Conservation (phyloP, 2,888 invertebrate species). For the Heliconius ismenius region DNA sequence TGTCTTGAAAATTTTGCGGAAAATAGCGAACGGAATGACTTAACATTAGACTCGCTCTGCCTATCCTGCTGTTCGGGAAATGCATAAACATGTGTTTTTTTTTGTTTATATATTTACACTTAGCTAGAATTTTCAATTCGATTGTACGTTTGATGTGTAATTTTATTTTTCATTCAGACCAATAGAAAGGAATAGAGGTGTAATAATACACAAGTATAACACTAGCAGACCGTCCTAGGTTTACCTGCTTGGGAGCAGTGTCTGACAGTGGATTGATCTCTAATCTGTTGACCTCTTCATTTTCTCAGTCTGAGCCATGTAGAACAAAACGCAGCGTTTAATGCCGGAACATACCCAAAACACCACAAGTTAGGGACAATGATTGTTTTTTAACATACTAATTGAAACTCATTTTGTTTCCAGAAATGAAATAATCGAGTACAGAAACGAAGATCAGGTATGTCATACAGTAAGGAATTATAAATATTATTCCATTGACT, state of each 20-base stretch:
- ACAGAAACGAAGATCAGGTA: slow-evolving; percentile 70
- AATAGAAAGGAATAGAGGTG: too few species aligned
- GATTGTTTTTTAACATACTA: neutral
- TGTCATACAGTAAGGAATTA: slow-evolving; percentile 45
- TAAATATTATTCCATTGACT: slow-evolving; percentile 12
- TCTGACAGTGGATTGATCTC: neutral
- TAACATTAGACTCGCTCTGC: neutral
- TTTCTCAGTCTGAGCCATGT: too few species aligned
- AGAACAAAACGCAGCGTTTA: neutral
- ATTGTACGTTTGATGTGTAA: neutral
- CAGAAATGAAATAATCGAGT: slow-evolving; percentile 76
- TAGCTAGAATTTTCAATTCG: neutral
- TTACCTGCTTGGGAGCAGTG: neutral
- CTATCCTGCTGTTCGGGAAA: neutral
- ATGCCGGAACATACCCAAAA: neutral
- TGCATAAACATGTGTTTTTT: neutral
- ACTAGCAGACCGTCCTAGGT: too few species aligned
- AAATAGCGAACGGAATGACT: neutral
- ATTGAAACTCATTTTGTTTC: slow-evolving; percentile 48
- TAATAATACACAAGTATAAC: neutral
- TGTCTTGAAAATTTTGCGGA: too few species aligned
- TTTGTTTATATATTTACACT: neutral
- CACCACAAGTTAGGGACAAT: neutral
- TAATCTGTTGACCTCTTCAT: too few species aligned
- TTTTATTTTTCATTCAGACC: too few species aligned